Evolutionary conservation across 2,113 vertebrate species (phyloP).

Genomic region (Microtus pennsylvanicus): DNA sequence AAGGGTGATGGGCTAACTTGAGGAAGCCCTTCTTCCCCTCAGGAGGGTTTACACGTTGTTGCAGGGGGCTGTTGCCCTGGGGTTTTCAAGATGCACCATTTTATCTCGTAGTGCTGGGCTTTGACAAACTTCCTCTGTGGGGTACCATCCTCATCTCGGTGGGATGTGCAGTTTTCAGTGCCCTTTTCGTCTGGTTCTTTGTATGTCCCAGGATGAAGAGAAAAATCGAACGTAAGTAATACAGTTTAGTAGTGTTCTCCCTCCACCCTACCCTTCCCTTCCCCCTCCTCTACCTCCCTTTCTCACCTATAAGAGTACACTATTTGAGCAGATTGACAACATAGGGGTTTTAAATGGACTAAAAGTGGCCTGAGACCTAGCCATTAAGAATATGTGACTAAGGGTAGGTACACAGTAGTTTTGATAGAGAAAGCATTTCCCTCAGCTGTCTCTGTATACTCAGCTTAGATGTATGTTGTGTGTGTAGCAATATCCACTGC

Average conservation of each 20-base stretch:
- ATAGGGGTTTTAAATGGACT: not conserved
- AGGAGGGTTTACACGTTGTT: not conserved
- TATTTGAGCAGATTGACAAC: not conserved
- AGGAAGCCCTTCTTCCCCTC: slow-evolving; percentile 1
- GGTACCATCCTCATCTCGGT: slow-evolving; percentile 93
- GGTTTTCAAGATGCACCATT: slow-evolving; percentile 87
- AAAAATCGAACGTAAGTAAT: slow-evolving; percentile 94
- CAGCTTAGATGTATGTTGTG: not conserved
- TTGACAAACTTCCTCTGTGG: slow-evolving; percentile 95
- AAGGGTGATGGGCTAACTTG: slow-evolving; percentile 54
- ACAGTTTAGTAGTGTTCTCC: not conserved
- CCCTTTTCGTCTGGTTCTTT: slow-evolving; percentile 94
- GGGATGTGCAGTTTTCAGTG: slow-evolving; percentile 91
- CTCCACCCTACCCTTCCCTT: not conserved
- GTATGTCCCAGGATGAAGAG: slow-evolving; percentile 96
- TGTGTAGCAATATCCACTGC: not conserved
- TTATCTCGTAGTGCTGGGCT: slow-evolving; percentile 95
- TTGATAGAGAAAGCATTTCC: not conserved
- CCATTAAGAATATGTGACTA: not conserved
- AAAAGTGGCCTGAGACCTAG: not conserved
- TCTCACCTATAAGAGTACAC: not conserved
- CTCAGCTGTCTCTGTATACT: not conserved
- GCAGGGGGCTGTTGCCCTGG: slow-evolving; percentile 68
- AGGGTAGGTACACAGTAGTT: not conserved
- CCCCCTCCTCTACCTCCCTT: not conserved